Evolutionary conservation across 2,888 invertebrate genomes (phyloP).

Genomic region (Onchidella celtica): DNA sequence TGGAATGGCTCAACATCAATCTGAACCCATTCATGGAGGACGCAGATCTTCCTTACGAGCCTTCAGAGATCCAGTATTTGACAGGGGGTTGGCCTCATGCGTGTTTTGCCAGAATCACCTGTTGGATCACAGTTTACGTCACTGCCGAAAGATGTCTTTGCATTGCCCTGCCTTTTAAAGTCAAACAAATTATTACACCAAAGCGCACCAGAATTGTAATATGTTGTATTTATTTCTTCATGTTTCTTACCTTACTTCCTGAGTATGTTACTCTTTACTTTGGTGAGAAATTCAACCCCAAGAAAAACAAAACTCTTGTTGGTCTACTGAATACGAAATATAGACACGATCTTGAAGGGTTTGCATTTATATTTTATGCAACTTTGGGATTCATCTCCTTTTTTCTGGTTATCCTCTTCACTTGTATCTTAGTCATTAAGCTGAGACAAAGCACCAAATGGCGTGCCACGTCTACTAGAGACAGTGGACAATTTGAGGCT

Average conservation of each 20-base stretch:
- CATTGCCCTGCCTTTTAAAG: too few species aligned
- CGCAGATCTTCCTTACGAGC: not conserved
- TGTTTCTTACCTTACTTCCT: too few species aligned
- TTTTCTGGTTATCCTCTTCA: not conserved
- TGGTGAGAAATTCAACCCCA: not conserved
- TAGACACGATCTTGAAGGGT: not conserved
- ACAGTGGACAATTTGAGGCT: not conserved
- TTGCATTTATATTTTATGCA: not conserved
- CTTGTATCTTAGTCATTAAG: not conserved
- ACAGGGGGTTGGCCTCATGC: constrained; percentile 18
- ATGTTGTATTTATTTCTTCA: too few species aligned
- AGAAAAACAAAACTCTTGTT: constrained; percentile 8
- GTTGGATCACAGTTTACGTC: constrained; percentile 8
- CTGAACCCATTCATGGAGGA: constrained; percentile 2
- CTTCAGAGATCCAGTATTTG: not conserved
- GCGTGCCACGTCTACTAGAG: not conserved
- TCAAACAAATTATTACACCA: too few species aligned
- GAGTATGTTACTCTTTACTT: not conserved
- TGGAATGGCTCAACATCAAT: constrained; percentile 10
- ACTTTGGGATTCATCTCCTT: not conserved
- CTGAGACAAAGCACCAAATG: not conserved
- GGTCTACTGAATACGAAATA: not conserved
- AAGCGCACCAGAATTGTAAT: too few species aligned
- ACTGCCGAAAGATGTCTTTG: too few species aligned
- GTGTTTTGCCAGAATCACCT: constrained; percentile 6